A percentile compares a stretch with the other conserved stretches of the same genome.
Evolutionary conservation across 1,140 invertebrate genomes (phyloP).

Genomic region (Rhagoletis zephyria): DNA sequence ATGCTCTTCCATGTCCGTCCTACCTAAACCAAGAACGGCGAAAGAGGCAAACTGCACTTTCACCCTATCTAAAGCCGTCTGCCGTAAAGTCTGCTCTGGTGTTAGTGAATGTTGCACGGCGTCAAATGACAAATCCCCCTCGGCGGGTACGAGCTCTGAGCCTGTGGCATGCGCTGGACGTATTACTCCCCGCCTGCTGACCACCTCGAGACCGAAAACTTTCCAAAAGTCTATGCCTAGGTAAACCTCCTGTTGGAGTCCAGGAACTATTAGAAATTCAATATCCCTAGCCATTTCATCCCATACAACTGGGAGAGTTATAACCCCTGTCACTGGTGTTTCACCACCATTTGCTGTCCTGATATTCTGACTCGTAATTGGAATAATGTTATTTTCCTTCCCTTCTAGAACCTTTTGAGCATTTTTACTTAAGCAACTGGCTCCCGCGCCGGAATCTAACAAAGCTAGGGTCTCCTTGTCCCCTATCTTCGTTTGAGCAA

Average conservation of each 20-base stretch:
- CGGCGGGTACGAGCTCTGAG: neutral
- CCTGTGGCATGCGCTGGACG: too few species aligned
- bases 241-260: neutral
- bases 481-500: neutral
- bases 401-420: neutral
- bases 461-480: neutral
- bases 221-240: too few species aligned
- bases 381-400: too few species aligned
- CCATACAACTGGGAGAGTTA: neutral
- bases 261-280: neutral
- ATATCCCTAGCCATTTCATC: too few species aligned
- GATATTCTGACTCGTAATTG: too few species aligned
- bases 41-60: too few species aligned
- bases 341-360: neutral
- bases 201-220: neutral
- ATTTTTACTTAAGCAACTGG: neutral
- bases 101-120: too few species aligned
- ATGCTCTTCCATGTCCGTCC: conserved; percentile 65
- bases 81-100: too few species aligned
- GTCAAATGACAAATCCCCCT: neutral
- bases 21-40: too few species aligned
- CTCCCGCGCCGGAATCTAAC: too few species aligned
- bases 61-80: conserved; percentile 56
- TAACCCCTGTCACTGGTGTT: neutral
- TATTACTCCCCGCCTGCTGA: neutral